These are phyloP conservation scores for Drosophila baimaii DNA, from an alignment of 1,140 invertebrate species.

Conservation along the genomic window DNA sequence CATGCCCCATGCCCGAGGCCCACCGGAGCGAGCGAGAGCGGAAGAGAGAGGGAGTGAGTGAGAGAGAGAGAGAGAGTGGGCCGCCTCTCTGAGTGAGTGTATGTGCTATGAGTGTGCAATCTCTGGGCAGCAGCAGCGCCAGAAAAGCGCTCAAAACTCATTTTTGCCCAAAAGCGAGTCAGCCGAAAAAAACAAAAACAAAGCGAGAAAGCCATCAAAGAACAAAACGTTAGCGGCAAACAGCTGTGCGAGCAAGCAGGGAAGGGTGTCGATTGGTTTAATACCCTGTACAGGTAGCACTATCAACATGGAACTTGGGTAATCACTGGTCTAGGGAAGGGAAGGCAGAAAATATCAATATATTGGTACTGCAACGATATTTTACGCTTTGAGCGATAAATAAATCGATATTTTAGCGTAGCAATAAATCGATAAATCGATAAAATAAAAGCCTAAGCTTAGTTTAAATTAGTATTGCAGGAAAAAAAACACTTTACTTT, in stretches of 20 bases:
- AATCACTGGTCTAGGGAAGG: too few species aligned
- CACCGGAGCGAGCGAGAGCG: conserved; percentile 8
- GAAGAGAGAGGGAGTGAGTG: conserved; percentile 14
- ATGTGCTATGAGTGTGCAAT: conserved; percentile 48
- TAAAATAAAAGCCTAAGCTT: too few species aligned
- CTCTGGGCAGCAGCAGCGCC: conserved; percentile 4
- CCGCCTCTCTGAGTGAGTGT: conserved; percentile 18
- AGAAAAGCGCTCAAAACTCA: conserved; percentile 44
- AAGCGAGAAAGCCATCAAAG: conserved; percentile 25
- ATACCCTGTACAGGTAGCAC: not conserved
- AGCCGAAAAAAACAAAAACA: conserved; percentile 30
- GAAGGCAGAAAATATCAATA: too few species aligned
- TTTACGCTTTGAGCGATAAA: too few species aligned
- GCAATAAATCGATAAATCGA: too few species aligned
- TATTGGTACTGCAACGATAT: too few species aligned
- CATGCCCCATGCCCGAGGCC: conserved; percentile 1
- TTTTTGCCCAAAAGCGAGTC: conserved; percentile 24
- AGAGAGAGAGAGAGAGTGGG: conserved; percentile 11
- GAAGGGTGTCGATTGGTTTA: too few species aligned
- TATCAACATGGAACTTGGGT: too few species aligned
- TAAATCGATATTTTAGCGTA: too few species aligned
- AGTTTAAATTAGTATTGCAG: too few species aligned
- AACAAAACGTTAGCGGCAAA: not conserved
- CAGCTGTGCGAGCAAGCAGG: not conserved
- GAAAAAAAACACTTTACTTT: too few species aligned